Conservation (phyloP, 92 coral and sea anemone genomes). For the Palythoa caribaeorum region DNA sequence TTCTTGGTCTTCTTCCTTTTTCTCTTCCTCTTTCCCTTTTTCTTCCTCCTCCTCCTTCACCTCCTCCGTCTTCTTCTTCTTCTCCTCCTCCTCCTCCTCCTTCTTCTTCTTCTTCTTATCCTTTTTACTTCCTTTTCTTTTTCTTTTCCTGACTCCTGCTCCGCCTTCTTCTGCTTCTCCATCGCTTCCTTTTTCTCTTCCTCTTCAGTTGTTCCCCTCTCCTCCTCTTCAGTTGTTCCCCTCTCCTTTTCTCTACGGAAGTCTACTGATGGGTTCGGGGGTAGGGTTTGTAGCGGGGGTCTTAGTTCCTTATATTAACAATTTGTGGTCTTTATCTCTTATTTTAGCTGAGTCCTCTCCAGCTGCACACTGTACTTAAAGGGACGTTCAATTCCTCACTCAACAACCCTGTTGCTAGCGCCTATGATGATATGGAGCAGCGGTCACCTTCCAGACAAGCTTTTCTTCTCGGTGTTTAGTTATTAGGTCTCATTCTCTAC, state of each 20-base stretch:
- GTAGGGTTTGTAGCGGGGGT: no score
- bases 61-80: neutral
- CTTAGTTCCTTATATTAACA: no score
- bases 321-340: neutral
- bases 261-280: no score
- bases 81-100: neutral
- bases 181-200: no score
- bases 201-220: no score
- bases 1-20: neutral
- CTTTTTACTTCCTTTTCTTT: no score
- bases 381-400: conserved; percentile 97
- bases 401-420: conserved; percentile 83
- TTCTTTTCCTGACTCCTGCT: no score
- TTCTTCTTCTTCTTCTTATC: neutral
- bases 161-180: no score
- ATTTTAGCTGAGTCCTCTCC: conserved; percentile 89
- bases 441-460: conserved; percentile 90
- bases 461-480: conserved; percentile 78
- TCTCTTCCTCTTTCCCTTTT: neutral
- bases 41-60: neutral
- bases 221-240: no score
- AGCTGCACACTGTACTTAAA: conserved; percentile 86
- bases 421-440: conserved; percentile 84
- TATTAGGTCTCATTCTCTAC: neutral
- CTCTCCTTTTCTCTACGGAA: no score